Base-by-base conservation (phyloP, 2,113 vertebrate species). In the Pristiophorus japonicus region DNA sequence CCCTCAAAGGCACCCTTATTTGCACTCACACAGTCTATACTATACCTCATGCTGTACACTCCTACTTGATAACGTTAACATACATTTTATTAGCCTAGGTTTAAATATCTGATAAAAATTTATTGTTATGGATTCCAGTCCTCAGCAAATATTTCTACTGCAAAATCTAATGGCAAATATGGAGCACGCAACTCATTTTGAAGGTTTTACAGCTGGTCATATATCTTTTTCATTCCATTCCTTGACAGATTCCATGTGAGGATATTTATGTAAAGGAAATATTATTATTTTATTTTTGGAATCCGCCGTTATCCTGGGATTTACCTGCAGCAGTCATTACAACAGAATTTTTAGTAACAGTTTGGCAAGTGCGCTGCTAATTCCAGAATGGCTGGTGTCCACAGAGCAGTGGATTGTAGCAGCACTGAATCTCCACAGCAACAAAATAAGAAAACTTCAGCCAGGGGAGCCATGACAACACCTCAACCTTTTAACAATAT, bases 381-480 rank as follows among this genome's bases (percentile, higher is more conserved):
- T 94, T 47, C 63, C 65, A 45, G 62, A 66, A 66, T 27, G 63
- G 34, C 20, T 63, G 18, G 18, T 22, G 16, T 22, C n/a, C 90
- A 27, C 34, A 6, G 55, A 88, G 62, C 62, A 38, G 59, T 14
- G 45, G 34, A 59, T 92, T 94, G 92, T 94, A 45, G 20, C 63
- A 67, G 92, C 22, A 24, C 20, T 8, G 38, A 67, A 59, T 94
- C 38, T 65, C 63, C 92, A 67, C 24, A 67, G 92, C 63, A 94
- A 94, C 92, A 38, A 94, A 94, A 67, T 65, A 94, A 94, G 38
- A 8, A 94, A 67, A 42, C 63, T 20, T 67, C 38, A 42, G 92
- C 92, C 92, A 94, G 24, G 62, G 92, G 62, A 94, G 42, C 63
- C 92, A 94, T 67, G 92, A 45, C 92, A 67, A 94, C 92, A 94